Base-by-base conservation (phyloP, 2,888 invertebrate species). In the Lithosia quadra region DNA sequence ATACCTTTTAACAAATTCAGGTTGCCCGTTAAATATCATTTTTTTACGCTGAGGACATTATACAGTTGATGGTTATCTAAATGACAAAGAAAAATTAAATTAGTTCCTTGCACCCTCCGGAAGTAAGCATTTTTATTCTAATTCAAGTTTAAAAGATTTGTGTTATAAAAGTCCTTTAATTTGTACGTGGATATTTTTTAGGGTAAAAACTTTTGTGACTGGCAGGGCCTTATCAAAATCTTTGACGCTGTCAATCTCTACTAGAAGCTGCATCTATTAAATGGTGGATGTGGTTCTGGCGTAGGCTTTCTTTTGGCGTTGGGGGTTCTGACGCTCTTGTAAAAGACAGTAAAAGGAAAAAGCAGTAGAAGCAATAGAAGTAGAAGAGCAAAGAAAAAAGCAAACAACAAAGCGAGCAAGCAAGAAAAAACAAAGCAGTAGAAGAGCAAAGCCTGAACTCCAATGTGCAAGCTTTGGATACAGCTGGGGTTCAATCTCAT, bases 51-150 rank as follows among this genome's bases (percentile, higher is more conserved):
- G n/a, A 1, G n/a, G n/a, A n/a, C n/a, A 49, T 49, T 49, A n/a
- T 49, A 49, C n/a, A 9, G 49, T 49, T 49, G 49, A 49, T 7
- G 18, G n/a, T 49, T 49, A 49, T 49, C 49, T 49, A 49, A 49
- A 49, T 49, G 49, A 49, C 18, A 49, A 49, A 49, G 49, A 49
- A 49, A n/a, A 49, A 49, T 49, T 49, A 49, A n/a, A n/a, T 49
- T n/a, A 49, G 49, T n/a, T 49, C 18, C 49, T 49, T 49, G n/a
- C 49, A 8, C 49, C 49, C 49, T 49, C 49, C 49, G 49, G 49
- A 49, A 49, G n/a, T n/a, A n/a, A 49, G 18, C 49, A 43, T 43
- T 43, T 43, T 43, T 43, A 43, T 43, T 43, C 43, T 18, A 43
- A 43, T 43, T 43, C 18, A 49, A 8, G 49, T 49, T 49, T 49